A percentile compares a stretch with the other conserved stretches of the same genome.
phyloP scores from a whole-genome alignment of 2,113 vertebrate species.

The Scopus umbretta region DNA sequence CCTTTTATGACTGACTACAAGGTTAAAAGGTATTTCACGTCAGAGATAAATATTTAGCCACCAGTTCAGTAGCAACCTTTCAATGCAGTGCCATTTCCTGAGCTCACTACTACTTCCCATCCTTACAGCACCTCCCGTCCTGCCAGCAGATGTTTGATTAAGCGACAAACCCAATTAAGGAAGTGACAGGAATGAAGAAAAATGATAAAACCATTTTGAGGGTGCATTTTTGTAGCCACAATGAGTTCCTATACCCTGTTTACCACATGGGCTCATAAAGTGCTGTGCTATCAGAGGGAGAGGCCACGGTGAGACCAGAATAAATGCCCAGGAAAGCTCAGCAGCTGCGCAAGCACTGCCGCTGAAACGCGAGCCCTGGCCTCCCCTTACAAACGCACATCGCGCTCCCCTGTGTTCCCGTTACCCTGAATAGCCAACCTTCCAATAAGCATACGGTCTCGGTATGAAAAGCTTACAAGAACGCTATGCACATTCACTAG shows the following conservation, averaged over 20 bases:
- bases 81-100: background rate
- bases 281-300: background rate
- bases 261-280: background rate
- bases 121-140: background rate
- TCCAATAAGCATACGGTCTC: background rate
- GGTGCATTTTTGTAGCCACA: background rate
- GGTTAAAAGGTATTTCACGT: background rate
- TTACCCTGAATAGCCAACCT: background rate
- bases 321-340: background rate
- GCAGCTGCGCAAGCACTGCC: background rate
- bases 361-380: background rate
- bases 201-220: background rate
- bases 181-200: background rate
- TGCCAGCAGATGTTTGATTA: background rate
- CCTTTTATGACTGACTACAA: background rate
- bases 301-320: background rate
- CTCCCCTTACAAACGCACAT: background rate
- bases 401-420: accelerated
- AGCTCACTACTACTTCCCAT: background rate
- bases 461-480: background rate
- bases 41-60: background rate
- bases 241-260: background rate
- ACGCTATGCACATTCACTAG: background rate
- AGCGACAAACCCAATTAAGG: background rate
- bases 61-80: background rate